Evolutionary conservation across 2,888 invertebrate species (phyloP).

Genomic region (Exocentrus adspersus): DNA sequence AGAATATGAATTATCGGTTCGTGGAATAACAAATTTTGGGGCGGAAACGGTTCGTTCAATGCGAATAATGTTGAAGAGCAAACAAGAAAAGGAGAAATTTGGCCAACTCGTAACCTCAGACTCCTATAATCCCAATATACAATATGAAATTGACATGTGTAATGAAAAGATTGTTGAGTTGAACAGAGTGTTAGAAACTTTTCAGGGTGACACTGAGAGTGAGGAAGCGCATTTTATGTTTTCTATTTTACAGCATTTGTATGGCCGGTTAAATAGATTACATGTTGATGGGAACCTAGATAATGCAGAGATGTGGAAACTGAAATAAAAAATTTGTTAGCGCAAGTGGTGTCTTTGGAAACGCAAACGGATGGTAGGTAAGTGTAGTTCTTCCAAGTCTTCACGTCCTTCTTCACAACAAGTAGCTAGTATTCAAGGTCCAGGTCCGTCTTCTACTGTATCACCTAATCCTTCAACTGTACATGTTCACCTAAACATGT

Average conservation of each 20-base stretch:
- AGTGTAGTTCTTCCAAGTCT: not conserved
- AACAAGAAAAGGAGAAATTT: not conserved
- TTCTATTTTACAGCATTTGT: not conserved
- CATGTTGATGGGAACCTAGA: not conserved
- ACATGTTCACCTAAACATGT: not conserved
- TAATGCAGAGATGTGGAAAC: not conserved
- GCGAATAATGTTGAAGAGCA: not conserved
- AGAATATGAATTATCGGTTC: no score
- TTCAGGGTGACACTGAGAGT: not conserved
- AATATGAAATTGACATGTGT: not conserved
- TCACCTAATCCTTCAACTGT: not conserved
- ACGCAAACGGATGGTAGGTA: no score
- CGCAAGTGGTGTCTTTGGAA: not conserved
- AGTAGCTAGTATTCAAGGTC: not conserved
- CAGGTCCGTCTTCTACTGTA: not conserved
- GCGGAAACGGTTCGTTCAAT: not conserved
- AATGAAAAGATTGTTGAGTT: not conserved
- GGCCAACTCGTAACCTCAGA: not conserved
- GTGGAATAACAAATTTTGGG: no score
- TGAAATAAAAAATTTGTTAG: not conserved
- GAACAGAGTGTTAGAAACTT: not conserved
- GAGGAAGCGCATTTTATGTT: not conserved
- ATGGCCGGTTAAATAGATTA: not conserved
- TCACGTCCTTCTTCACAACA: not conserved
- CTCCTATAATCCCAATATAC: not conserved